Base-by-base conservation (phyloP, 1,140 invertebrate species). In the Andricus grossulariae region DNA sequence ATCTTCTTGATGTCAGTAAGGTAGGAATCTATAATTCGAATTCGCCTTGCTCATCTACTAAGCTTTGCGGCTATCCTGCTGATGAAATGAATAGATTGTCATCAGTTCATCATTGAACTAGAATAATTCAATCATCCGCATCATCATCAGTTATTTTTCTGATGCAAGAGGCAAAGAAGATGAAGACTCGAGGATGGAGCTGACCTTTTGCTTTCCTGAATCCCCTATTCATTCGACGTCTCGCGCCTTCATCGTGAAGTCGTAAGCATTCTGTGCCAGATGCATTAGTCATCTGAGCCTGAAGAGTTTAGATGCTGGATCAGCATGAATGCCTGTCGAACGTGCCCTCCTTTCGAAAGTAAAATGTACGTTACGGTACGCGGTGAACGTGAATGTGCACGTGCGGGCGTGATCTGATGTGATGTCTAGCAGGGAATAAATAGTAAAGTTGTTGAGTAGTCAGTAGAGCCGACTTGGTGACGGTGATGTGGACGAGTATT, bases 401-500 rank as follows among this genome's bases (percentile, higher is more conserved):
- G 52, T 66, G 57, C 57, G 45, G 32, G 25, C 39, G 60, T 66
- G 32, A 66, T 66, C 32, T 66, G 32, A 66, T 66, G 60, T 66
- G 57, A 66, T 25, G 25, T 45, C 18, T 50, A 51, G 50, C 32
- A 45, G 18, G 21, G 45, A 51, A 71, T 21, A 54, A 32, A 66
- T 66, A 66, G 25, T 45, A n/a, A 15, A 66, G 57, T 66, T 32
- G 25, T 32, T 32, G 4, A 32, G 16, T 66, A 66, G 57, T 66
- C 15, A 5, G 39, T 39, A 10, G 49, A 78, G 11, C 49, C 71
- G 25, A 15, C 50, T 18, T 50, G 15, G n/a, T 39, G 73, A 54
- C 13, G 18, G 57, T n/a, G n/a, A 51, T 66, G 39, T 57, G 77
- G 74, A 51, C 19, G 72, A 72, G 71, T 77, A 81, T 80, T 89